Evolutionary conservation across 2,888 invertebrate species (phyloP), one percentile per base, ranked within the genome.

Genomic region (Cephus pygmeus): DNA sequence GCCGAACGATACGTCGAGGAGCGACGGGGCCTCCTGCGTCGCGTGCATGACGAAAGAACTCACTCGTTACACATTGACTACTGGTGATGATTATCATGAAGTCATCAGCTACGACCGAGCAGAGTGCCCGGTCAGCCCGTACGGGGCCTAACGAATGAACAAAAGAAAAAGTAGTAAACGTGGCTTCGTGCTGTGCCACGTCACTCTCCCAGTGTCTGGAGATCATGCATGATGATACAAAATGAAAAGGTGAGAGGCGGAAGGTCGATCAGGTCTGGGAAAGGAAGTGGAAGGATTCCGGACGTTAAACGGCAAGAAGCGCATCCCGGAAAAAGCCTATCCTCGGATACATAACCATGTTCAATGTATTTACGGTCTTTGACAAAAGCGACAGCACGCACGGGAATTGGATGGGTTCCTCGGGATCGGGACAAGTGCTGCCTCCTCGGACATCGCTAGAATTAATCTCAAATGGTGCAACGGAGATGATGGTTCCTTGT

Each of bases 231-330:
- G 79, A 84, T 79, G 81, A 78, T 81, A 84, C 85, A 83, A 85
- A 86, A 85, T 84, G 82, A 85, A 86, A 83, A 84, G 85, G 83
- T 87, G 86, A 87, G 88, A 87, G 90, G 88, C 81, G 84, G 30
- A 40, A 40, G 40, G 40, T 40, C 40, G 40, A 40, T 40, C 40
- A 40, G 40, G 40, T 40, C 40, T 40, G 40, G 40, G 40, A 40
- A 40, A 15, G 40, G 40, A 40, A 40, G 15, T 40, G 40, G 15
- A 40, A 40, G 40, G 40, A 40, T 71, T 78, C 75, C 75, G 75
- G 78, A 78, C 73, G 75, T 75, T 75, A 78, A 40, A 78, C 78
- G 78, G 75, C 75, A 78, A 78, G 78, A 78, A 78, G 78, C 78
- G 78, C 78, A 78, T 34, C 78, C 78, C 78, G 75, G 40, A 40